Conservation (phyloP, 2,113 vertebrate species). For the Protobothrops flavoviridis region DNA sequence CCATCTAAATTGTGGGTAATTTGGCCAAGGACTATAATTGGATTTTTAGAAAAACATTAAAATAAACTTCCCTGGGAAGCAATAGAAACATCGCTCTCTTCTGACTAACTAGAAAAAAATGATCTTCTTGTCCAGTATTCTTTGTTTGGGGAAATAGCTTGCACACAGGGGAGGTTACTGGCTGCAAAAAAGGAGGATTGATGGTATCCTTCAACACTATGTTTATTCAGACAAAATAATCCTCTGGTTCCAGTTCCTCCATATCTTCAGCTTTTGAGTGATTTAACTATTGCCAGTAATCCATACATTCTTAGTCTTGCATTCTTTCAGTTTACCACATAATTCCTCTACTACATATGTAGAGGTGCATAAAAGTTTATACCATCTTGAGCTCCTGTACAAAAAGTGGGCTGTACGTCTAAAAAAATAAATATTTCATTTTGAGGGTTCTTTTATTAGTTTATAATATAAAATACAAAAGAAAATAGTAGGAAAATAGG, state of each 20-base stretch:
- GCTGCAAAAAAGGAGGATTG: not conserved
- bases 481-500: not conserved
- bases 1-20: not conserved
- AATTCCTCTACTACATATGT: not conserved
- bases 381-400: not conserved
- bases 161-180: not conserved
- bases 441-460: not conserved
- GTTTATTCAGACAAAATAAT: not conserved
- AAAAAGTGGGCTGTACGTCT: not conserved
- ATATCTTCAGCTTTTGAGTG: not conserved
- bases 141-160: not conserved
- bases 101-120: not conserved
- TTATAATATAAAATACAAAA: not conserved
- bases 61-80: not conserved
- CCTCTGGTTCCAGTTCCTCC: not conserved
- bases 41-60: not conserved
- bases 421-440: not conserved
- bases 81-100: not conserved
- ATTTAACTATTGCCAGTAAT: not conserved
- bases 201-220: not conserved
- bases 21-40: not conserved
- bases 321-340: not conserved
- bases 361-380: not conserved
- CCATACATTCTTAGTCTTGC: not conserved
- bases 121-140: not conserved